Base-by-base conservation (phyloP, 2,888 invertebrate genomes). In the Phymatocera aterrima region DNA sequence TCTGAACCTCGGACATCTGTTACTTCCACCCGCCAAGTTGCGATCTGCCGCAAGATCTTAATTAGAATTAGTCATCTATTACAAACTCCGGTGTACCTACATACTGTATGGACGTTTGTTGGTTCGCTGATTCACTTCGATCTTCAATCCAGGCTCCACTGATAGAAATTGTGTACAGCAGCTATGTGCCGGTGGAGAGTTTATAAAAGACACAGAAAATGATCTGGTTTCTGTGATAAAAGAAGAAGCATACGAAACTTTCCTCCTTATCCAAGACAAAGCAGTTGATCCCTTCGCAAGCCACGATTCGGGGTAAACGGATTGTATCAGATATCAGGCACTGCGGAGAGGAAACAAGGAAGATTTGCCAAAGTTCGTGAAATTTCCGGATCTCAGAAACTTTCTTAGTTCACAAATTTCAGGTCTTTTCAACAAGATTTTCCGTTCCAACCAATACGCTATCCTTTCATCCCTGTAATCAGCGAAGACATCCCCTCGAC, bases 1-100 rank as follows among this genome's bases (percentile, higher is more conserved):
- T 72, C 51, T 51, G 48, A 72, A 51, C 48, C 72, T 51, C 18
- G 72, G 72, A 72, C 51, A 51, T 72, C 72, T 48, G 72, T 72
- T 48, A 72, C 51, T 72, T 72, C 72, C 72, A 51, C 51, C 34
- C 21, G n/a, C 72, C 18, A 51, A 51, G 31, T 31, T 51, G 21
- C 51, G 34, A 72, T 31, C 72, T 34, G 28, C 48, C 48, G 51
- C 51, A 34, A 34, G 72, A 72, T 72, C 48, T 72, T 72, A 72
- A 72, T 68, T 48, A 51, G 51, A 72, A 72, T 72, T 72, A 72
- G 48, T 18, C 48, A 72, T 72, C 72, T 18, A 72, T 51, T 51
- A 72, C 34, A 15, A 72, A 72, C 31, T 51, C 12, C 8, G n/a
- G n/a, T n/a, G n/a, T n/a, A n/a, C n/a, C n/a, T n/a, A 51, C 43